phyloP scores from a whole-genome alignment of 2,797 vertebrate species.

The Sebastiscus tertius region DNA sequence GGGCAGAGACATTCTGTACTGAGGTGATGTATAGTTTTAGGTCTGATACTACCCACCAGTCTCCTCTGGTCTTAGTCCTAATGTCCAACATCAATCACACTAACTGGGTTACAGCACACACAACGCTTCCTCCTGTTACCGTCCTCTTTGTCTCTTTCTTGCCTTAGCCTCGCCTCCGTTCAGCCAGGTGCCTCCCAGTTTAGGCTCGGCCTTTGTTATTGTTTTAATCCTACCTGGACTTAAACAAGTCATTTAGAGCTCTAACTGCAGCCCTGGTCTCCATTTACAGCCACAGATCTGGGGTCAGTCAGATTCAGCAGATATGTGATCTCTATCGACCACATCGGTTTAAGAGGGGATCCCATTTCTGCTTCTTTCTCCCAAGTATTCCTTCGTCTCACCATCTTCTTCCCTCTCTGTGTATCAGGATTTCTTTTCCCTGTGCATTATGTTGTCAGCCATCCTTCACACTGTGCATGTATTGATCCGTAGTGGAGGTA shows the following conservation, averaged over 20 bases:
- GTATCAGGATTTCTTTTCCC: neutral
- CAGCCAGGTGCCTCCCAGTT: neutral
- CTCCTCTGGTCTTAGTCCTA: conserved; percentile 32
- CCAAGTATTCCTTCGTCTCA: neutral
- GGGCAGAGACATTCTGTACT: conserved; percentile 7
- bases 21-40: conserved; percentile 50
- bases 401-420: neutral
- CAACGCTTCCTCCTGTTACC: neutral
- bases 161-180: neutral
- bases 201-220: neutral
- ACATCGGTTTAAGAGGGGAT: conserved; percentile 29
- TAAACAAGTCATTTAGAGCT: neutral
- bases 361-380: conserved; percentile 13
- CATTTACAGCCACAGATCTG: neutral
- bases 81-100: conserved; percentile 62
- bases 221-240: neutral
- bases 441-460: neutral
- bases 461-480: conserved; percentile 30
- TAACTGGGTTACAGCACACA: conserved; percentile 48
- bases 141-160: neutral
- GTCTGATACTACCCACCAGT: conserved; percentile 10
- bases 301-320: conserved; percentile 20
- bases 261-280: neutral
- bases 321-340: conserved; percentile 48
- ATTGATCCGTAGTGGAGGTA: conserved; percentile 32